Percentiles rank a stretch among this genome's conserved stretches.
phyloP scores from a whole-genome alignment of 2,113 vertebrate species.

The Odocoileus virginianus region DNA sequence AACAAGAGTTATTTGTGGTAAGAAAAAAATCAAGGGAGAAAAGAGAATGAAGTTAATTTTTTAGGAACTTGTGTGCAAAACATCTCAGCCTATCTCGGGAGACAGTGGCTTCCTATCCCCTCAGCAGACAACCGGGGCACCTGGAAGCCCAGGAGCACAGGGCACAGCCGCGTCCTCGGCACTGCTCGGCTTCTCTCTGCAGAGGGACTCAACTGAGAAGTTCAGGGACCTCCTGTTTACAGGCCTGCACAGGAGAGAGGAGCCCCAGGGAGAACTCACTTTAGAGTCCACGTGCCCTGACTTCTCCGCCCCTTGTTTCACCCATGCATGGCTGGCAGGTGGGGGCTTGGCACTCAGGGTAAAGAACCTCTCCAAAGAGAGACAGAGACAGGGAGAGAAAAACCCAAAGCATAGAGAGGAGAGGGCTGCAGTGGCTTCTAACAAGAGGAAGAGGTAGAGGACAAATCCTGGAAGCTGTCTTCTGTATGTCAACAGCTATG shows the following conservation, averaged over 20 bases:
- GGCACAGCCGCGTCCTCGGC: neutral
- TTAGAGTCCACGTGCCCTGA: neutral
- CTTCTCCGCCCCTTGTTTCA: neutral
- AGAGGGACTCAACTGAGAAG: neutral
- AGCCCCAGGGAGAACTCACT: neutral
- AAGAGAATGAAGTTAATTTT: neutral
- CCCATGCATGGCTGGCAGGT: neutral
- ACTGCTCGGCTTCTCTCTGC: neutral
- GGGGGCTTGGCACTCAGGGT: neutral
- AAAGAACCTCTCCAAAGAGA: neutral
- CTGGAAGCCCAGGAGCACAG: neutral
- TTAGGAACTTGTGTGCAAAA: neutral
- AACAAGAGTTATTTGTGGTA: neutral
- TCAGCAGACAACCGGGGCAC: neutral
- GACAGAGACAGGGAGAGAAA: neutral
- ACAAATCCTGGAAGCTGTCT: neutral
- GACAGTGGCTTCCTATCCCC: neutral
- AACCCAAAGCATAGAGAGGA: neutral
- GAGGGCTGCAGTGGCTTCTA: neutral
- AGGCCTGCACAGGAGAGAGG: neutral
- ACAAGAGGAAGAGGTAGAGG: neutral
- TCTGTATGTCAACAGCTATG: neutral
- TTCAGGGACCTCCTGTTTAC: fast-evolving
- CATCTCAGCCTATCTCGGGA: neutral
- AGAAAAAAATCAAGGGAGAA: neutral